Percentiles rank a stretch among this genome's conserved stretches.
These are phyloP conservation scores for Eupristina koningsbergeri DNA, from an alignment of 1,140 invertebrate species.

Conservation along the genomic window DNA sequence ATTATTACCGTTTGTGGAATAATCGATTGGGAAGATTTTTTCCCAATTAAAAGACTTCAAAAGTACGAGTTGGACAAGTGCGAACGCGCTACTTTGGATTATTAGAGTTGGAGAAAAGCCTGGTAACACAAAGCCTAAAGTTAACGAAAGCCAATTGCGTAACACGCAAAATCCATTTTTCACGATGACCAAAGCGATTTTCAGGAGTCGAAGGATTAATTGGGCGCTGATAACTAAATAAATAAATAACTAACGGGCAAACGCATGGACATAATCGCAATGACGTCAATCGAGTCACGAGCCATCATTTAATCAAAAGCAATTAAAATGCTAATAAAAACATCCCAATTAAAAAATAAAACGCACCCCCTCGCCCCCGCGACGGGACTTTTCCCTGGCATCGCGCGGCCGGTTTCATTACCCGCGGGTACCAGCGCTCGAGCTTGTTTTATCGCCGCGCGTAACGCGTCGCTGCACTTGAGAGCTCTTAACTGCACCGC, in stretches of 20 bases:
- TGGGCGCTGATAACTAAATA: no score
- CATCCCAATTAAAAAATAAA: conserved; percentile 11
- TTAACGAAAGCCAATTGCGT: no score
- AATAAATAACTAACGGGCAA: no score
- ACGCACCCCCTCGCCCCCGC: not conserved
- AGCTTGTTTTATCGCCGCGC: conserved; percentile 39
- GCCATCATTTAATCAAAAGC: not conserved
- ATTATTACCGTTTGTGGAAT: no score
- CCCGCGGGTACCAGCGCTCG: not conserved
- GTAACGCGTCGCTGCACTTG: conserved; percentile 42
- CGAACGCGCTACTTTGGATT: not conserved
- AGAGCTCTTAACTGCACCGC: conserved; percentile 37
- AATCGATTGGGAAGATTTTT: no score
- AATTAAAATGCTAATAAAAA: not conserved
- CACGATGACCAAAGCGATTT: no score
- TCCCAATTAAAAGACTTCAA: not conserved
- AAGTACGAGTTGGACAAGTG: not conserved
- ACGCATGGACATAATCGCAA: not conserved
- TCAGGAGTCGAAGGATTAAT: no score
- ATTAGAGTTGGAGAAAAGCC: not conserved
- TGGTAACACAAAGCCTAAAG: not conserved
- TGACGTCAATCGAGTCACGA: not conserved
- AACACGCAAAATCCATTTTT: no score
- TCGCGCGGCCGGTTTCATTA: conserved; percentile 4
- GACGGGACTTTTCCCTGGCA: not conserved